Evolutionary conservation across 2,888 invertebrate genomes (phyloP), one percentile per base, ranked within the genome.

Genomic region (Eupithecia insigniata): DNA sequence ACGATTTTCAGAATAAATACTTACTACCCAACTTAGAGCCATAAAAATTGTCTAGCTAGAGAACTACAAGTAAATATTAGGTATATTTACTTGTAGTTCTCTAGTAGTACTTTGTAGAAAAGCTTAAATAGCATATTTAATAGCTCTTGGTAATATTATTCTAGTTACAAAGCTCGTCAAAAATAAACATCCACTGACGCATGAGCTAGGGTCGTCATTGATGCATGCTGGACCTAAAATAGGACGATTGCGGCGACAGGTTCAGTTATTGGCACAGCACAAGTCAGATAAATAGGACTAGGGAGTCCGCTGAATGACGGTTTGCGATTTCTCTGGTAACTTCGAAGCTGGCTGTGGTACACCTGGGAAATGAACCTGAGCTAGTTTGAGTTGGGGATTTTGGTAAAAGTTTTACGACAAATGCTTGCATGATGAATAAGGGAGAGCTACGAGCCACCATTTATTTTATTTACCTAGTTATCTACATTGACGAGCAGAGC

Each of bases 121-220:
- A n/a, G n/a, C n/a, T n/a, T n/a, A 43, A 43, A 18, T 18, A 43
- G 43, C 43, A 18, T 43, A 1, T 7, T 18, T 46, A 55, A 55
- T 26, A 26, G 26, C 5, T 18, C 43, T 18, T 7, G 14, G 14
- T 28, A 58, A 14, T 14, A 26, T 58, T 26, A 58, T 30, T 30
- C 16, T 22, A 22, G 16, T 22, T 46, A 46, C 64, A 67, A 84
- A 80, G 58, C 82, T 82, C 79, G 83, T 84, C 82, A 78, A 79
- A 89, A 89, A 90, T 90, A 90, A 81, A 83, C 79, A 81, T 82
- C 81, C 77, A 80, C 82, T 90, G 89, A 89, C 90, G 90, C 89
- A 89, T 83, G 82, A 86, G 85, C 84, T 85, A 86, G 82, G 78
- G 78, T 81, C 84, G 85, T 84, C 89, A 87, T 87, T 89, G 89